Percentiles rank a stretch among this genome's conserved stretches.
Conservation (phyloP, 2,888 invertebrate genomes). For the Auanema sp. region DNA sequence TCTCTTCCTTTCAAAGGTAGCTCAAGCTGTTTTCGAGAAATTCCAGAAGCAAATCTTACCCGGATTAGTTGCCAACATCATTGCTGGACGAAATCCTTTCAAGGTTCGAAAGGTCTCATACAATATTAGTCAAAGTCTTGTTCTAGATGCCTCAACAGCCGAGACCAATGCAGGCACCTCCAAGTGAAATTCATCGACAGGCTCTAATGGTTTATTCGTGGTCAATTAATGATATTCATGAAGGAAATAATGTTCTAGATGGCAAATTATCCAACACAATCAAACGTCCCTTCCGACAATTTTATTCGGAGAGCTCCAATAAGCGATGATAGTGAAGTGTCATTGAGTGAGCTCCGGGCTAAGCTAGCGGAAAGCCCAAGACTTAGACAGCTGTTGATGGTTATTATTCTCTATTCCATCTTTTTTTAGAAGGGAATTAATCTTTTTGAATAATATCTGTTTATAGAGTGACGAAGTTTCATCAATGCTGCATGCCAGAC, state of each 20-base stretch:
- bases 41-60: conserved; percentile 59
- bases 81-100: conserved; percentile 50
- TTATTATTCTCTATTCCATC: not conserved
- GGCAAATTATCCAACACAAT: too few species aligned
- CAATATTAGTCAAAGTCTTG: not conserved
- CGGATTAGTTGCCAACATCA: conserved; percentile 56
- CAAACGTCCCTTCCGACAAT: too few species aligned
- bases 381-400: conserved; percentile 1
- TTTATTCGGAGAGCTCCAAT: too few species aligned
- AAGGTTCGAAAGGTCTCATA: conserved; percentile 26
- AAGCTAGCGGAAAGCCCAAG: conserved; percentile 2
- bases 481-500: not conserved
- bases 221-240: too few species aligned
- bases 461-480: not conserved
- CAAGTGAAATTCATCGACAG: not conserved
- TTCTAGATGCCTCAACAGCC: conserved; percentile 10
- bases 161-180: not conserved
- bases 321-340: too few species aligned
- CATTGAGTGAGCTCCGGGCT: too few species aligned
- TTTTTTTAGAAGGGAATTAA: not conserved
- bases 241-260: too few species aligned
- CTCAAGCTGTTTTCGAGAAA: conserved; percentile 56
- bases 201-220: not conserved
- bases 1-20: conserved; percentile 34
- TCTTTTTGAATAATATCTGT: not conserved